These are phyloP conservation scores for Bombylius discolor DNA, from an alignment of 2,888 invertebrate species.

Conservation along the genomic window DNA sequence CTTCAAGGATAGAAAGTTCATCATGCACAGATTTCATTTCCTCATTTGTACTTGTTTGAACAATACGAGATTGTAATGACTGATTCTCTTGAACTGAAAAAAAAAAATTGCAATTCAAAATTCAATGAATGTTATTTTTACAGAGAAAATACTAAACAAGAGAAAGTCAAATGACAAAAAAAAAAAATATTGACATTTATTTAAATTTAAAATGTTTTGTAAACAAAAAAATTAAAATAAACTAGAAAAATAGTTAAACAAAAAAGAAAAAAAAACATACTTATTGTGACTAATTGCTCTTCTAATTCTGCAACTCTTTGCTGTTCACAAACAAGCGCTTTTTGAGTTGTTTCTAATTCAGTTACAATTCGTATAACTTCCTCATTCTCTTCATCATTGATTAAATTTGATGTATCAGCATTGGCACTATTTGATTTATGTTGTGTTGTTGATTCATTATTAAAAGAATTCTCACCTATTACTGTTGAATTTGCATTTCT, in stretches of 20 bases:
- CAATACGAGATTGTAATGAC: slow-evolving; percentile 30
- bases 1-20: slow-evolving; percentile 69
- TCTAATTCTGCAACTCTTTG: slow-evolving; percentile 60
- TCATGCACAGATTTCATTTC: slow-evolving; percentile 73
- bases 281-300: slow-evolving; percentile 54
- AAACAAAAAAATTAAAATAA: no score
- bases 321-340: slow-evolving; percentile 56
- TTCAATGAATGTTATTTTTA: no score
- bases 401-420: neutral
- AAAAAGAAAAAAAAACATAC: slow-evolving; percentile 18
- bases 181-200: neutral
- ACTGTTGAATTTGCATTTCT: no score
- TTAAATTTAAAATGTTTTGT: neutral
- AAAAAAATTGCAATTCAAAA: neutral
- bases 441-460: no score
- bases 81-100: slow-evolving; percentile 33
- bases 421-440: neutral
- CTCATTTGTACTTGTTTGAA: slow-evolving; percentile 45
- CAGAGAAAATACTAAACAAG: neutral
- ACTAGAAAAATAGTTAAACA: no score
- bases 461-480: no score
- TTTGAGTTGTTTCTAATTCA: slow-evolving; percentile 57
- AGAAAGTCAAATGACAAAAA: no score
- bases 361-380: slow-evolving; percentile 45
- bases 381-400: slow-evolving; percentile 29